These are phyloP conservation scores for Pao palembangensis DNA, from an alignment of 2,113 vertebrate genomes.

Conservation along the genomic window DNA sequence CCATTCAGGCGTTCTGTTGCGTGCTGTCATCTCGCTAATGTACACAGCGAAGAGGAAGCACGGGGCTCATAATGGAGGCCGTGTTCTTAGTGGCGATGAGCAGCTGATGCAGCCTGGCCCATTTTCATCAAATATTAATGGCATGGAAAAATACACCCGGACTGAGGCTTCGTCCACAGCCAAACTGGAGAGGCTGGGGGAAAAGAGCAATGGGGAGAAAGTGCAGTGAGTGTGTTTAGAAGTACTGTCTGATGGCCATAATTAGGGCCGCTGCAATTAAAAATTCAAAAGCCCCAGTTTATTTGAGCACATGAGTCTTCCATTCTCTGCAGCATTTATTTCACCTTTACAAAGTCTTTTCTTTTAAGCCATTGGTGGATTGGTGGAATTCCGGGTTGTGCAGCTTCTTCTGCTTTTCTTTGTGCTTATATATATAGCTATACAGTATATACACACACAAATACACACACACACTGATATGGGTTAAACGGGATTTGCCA, in stretches of 20 bases:
- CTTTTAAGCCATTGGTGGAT: conserved; percentile 93
- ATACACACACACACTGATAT: neutral
- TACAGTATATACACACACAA: too few species aligned
- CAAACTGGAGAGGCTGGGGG: conserved; percentile 67
- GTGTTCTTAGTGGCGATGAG: conserved; percentile 90
- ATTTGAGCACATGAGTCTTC: conserved; percentile 99
- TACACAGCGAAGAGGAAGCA: conserved; percentile 91
- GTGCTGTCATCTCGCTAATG: conserved; percentile 96
- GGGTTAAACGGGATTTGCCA: neutral
- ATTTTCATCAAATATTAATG: conserved; percentile 99
- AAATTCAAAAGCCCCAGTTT: conserved; percentile 99
- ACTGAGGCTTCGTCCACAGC: conserved; percentile 91
- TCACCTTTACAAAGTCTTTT: conserved; percentile 98
- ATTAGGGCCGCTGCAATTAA: conserved; percentile 99
- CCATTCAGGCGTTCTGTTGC: conserved; percentile 72
- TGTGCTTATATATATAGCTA: conserved; percentile 12
- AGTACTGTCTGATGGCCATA: conserved; percentile 99
- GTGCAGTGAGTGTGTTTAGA: conserved; percentile 96
- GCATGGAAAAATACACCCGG: conserved; percentile 97
- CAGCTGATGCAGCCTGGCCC: conserved; percentile 98
- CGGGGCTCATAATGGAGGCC: conserved; percentile 95
- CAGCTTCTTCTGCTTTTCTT: conserved; percentile 66
- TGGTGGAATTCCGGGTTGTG: conserved; percentile 79
- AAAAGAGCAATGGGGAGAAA: conserved; percentile 68
- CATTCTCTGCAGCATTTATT: conserved; percentile 90